Evolutionary conservation across 2,113 vertebrate species (phyloP), one percentile per base, ranked within the genome.

Genomic region (Pterocles gutturalis): DNA sequence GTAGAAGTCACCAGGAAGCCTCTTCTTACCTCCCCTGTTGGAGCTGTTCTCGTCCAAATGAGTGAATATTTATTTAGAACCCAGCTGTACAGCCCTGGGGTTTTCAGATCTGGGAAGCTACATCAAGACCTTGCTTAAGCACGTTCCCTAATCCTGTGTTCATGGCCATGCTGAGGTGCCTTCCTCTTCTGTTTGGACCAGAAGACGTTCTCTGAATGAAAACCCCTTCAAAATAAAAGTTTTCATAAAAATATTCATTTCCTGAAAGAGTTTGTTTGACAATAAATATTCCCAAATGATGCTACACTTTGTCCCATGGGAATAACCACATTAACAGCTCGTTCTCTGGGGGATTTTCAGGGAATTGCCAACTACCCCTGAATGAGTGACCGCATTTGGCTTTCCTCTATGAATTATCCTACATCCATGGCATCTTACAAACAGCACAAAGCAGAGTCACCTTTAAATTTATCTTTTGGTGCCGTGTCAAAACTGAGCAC

Each of bases 61-160:
- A 57, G 31, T 31, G 22, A 67, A 29, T 55, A 45, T 45, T 73
- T 14, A 15, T n/a, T 67, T 49, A 69, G 28, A 45, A 57, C 19
- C 34, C 33, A 26, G 6, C 9, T 61, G 26, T 61, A 29, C 10
- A 67, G 16, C 17, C 19, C 31, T 2, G 4, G 14, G 11, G 2
- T 15, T 54, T 83, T 72, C 3, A 5, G 29, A 43, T 69, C 45
- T 80, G 5, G 66, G 29, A 83, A 31, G 13, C 8, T 76, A 41
- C 2, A 2, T 31, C 4, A 82, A 54, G 17, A 29, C 10, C 19
- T 67, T 38, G 11, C 9, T 46, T 58, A 76, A 67, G 28, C 6
- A 24, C 0, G 0, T 49, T 83, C 13, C n/a, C 49, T 43, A 69
- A 61, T 3, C 12, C 26, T 10, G 9, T 46, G 31, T 4, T 10